Base-by-base conservation (phyloP, 37 sponge, comb jelly and placozoan species). In the Bolinopsis microptera region DNA sequence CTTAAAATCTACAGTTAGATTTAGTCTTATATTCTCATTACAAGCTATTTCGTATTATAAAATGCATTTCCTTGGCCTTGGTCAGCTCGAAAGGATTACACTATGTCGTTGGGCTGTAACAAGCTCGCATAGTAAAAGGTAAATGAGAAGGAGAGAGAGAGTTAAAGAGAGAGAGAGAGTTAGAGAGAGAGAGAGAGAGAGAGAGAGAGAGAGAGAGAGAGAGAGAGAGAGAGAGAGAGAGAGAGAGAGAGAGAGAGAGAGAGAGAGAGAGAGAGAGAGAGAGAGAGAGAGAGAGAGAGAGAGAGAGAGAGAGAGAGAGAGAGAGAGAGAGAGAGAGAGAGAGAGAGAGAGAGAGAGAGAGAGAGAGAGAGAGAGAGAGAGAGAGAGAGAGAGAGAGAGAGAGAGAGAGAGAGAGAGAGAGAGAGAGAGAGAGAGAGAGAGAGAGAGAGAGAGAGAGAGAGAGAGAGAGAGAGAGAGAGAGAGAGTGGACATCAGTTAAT, bases 121-220 rank as follows among this genome's bases (percentile, higher is more conserved):
- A 48, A 13, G 61, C n/a, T 5, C 61, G 61, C 9, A 13, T 13
- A 48, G 61, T 48, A 48, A 48, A 48, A 48, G 61, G 61, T 48
- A 48, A 48, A 13, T 48, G 13, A 5, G 9, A 48, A 48, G 9
- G 5, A 48, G 13, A 13, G 9, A 48, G 61, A 13, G 61, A 48
- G 61, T 18, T 13, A 13, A 18, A 48, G 61, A 48, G 61, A 48
- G 61, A 48, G 75, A 72, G 75, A 72, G 75, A 72, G 5, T 23
- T 2, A 72, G 75, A 72, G 75, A 72, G 75, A 72, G 75, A n/a
- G 75, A 72, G 75, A 28, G 75, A 72, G 75, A 72, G 26, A 72
- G 75, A 72, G 75, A 72, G 75, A 72, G 75, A 72, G 75, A 28
- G 75, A 72, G 75, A 72, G 75, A 28, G 75, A 72, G 75, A 48